Evolutionary conservation across 2,797 vertebrate species (phyloP).

Genomic region (Geranospiza caerulescens): DNA sequence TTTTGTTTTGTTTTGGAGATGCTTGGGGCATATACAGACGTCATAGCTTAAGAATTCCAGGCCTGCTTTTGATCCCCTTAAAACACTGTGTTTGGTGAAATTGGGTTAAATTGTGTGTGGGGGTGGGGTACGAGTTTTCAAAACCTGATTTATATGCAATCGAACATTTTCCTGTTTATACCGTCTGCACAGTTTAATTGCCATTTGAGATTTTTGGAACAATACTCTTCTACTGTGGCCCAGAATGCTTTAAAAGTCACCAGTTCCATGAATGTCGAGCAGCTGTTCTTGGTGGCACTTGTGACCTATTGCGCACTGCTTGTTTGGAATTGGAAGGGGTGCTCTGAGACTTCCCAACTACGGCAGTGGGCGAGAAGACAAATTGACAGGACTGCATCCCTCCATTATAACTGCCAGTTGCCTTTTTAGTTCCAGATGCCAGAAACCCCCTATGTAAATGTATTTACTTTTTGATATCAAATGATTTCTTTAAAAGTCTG

Average conservation of each 20-base stretch:
- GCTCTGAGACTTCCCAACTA: background rate
- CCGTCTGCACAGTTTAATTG: background rate
- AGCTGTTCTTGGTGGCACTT: background rate
- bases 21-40: background rate
- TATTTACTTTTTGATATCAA: background rate
- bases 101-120: background rate
- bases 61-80: slow-evolving; percentile 8
- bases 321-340: background rate
- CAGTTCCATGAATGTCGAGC: background rate
- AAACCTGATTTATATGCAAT: background rate
- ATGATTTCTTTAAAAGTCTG: slow-evolving; percentile 28
- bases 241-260: background rate
- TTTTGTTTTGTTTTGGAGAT: background rate
- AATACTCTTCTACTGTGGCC: background rate
- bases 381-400: background rate
- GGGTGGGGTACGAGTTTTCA: background rate
- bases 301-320: background rate
- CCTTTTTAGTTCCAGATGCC: background rate
- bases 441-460: background rate
- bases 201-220: background rate
- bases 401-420: background rate
- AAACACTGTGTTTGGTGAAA: slow-evolving; percentile 12
- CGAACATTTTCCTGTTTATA: background rate
- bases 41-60: slow-evolving; percentile 31
- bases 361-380: background rate